Percentiles rank a stretch among this genome's conserved stretches.
phyloP scores from a whole-genome alignment of 2,888 invertebrate genomes.

The Amphiduros pacificus region DNA sequence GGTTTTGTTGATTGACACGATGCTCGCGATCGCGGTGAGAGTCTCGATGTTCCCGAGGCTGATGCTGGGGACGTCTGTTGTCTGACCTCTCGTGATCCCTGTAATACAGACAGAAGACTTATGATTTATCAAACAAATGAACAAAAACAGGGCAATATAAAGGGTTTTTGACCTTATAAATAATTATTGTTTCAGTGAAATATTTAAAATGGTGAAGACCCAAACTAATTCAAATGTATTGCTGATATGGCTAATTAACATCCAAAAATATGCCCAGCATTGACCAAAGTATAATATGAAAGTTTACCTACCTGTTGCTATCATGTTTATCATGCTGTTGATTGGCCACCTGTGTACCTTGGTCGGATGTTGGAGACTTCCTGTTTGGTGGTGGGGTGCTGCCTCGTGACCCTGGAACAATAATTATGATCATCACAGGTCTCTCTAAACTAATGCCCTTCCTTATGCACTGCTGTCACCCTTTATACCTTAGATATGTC shows the following conservation, averaged over 20 bases:
- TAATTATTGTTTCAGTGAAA: too few relatives aligned
- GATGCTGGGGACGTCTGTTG: constrained; percentile 21
- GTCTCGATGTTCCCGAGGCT: constrained; percentile 16
- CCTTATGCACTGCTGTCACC: neutral
- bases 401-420: constrained; percentile 19
- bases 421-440: neutral
- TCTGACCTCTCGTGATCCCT: constrained; percentile 1
- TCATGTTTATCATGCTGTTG: constrained; percentile 14
- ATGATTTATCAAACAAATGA: too few relatives aligned
- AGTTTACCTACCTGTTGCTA: too few relatives aligned
- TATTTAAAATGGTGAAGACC: too few relatives aligned
- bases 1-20: constrained; percentile 1
- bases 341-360: constrained; percentile 3
- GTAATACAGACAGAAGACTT: too few relatives aligned
- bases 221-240: too few relatives aligned
- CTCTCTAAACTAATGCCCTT: neutral
- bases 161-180: too few relatives aligned
- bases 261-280: too few relatives aligned
- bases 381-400: constrained; percentile 21
- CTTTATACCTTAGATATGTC: too few relatives aligned
- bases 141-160: too few relatives aligned
- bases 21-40: constrained; percentile 1
- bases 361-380: constrained; percentile 17
- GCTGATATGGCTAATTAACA: too few relatives aligned
- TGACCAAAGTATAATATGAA: too few relatives aligned